phyloP scores from a whole-genome alignment of 1,140 invertebrate genomes.

The Drosophila takahashii region DNA sequence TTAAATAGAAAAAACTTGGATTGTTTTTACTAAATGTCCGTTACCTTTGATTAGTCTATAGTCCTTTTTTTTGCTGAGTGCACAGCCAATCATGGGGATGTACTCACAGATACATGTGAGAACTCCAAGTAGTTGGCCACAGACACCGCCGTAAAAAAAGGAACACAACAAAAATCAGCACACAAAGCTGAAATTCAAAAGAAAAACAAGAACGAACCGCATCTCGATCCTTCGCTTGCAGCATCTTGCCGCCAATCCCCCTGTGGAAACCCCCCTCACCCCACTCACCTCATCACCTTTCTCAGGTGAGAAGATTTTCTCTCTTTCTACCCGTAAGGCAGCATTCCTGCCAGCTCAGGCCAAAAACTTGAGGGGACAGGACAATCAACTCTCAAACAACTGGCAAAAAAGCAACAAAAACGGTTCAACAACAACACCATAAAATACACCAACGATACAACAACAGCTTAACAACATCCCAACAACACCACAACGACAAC shows the following conservation, averaged over 20 bases:
- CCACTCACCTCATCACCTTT: constrained; percentile 1
- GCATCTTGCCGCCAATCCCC: constrained; percentile 16
- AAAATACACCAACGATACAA: background rate
- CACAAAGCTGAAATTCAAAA: constrained; percentile 69
- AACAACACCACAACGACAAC: constrained; percentile 4
- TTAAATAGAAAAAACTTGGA: too few species aligned
- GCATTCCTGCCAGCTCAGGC: constrained; percentile 66
- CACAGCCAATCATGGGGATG: constrained; percentile 11
- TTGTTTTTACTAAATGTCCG: background rate
- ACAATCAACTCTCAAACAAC: constrained; percentile 72
- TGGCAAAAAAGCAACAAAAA: constrained; percentile 31
- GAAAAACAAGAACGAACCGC: constrained; percentile 68
- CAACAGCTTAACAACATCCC: background rate
- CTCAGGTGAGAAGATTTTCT: constrained; percentile 75
- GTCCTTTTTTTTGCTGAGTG: constrained; percentile 1
- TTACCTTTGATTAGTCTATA: background rate
- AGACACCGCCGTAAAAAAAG: constrained; percentile 38
- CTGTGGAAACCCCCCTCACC: constrained; percentile 1
- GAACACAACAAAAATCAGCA: constrained; percentile 28
- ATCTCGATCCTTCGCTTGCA: constrained; percentile 44
- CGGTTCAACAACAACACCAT: constrained; percentile 13
- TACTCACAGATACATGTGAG: constrained; percentile 32
- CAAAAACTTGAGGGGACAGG: constrained; percentile 79
- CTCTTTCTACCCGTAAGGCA: constrained; percentile 74
- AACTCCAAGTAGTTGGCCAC: constrained; percentile 37